Conservation (phyloP, 2,888 invertebrate genomes). For the Acleris laterana region DNA sequence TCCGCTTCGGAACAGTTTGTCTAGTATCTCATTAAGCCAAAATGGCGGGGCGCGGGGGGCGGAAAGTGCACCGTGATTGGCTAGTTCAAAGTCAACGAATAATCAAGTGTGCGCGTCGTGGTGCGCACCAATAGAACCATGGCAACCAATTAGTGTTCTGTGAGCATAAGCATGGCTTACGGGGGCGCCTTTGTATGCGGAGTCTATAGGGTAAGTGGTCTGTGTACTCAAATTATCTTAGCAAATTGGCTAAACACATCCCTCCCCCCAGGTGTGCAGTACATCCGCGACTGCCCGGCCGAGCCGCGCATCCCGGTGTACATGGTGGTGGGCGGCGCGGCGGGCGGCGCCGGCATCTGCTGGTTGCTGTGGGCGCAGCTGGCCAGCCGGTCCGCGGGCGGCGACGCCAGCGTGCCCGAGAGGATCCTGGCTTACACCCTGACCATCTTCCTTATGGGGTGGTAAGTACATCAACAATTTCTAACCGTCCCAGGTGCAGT, state of each 20-base stretch:
- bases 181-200: too few species aligned
- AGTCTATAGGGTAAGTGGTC: too few species aligned
- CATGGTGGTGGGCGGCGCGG: constrained; percentile 92
- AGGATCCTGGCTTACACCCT: constrained; percentile 87
- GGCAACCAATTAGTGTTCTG: too few species aligned
- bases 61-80: too few species aligned
- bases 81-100: too few species aligned
- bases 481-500: too few species aligned
- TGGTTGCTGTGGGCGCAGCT: constrained; percentile 88
- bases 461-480: constrained; percentile 73
- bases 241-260: not conserved
- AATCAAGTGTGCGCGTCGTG: too few species aligned
- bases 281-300: constrained; percentile 90
- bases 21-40: too few species aligned
- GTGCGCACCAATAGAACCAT: too few species aligned
- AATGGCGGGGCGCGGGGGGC: too few species aligned
- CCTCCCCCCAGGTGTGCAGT: constrained; percentile 87
- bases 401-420: constrained; percentile 80
- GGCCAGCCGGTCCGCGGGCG: constrained; percentile 84
- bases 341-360: constrained; percentile 88
- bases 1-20: too few species aligned
- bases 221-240: not conserved
- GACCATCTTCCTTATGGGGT: constrained; percentile 88
- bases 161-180: too few species aligned
- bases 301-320: constrained; percentile 91